phyloP scores from a whole-genome alignment of 1,140 invertebrate species.

The Holcopasites calliopsidis region DNA sequence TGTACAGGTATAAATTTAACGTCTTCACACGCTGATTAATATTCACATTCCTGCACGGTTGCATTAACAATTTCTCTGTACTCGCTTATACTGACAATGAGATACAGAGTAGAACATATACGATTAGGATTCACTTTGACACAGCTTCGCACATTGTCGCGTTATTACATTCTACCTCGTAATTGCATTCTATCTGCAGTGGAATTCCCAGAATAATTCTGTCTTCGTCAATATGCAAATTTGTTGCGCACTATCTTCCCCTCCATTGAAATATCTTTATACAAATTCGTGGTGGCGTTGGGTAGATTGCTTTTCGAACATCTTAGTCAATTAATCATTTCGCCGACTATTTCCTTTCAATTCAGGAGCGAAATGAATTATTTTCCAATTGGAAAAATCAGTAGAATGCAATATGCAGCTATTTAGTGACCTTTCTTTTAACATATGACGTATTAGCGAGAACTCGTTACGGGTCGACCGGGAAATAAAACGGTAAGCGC shows the following conservation, averaged over 20 bases:
- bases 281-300: too few species aligned
- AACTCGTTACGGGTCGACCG: background rate
- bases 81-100: too few species aligned
- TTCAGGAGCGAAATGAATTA: too few species aligned
- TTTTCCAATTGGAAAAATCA: too few species aligned
- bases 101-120: too few species aligned
- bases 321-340: too few species aligned
- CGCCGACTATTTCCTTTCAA: too few species aligned
- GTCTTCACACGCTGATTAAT: too few species aligned
- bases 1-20: too few species aligned
- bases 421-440: background rate
- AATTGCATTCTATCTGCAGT: background rate
- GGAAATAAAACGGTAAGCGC: background rate
- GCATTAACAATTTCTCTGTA: too few species aligned
- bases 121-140: background rate
- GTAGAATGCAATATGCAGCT: too few species aligned
- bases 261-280: background rate
- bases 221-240: slow-evolving; percentile 16
- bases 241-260: background rate
- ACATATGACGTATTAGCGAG: background rate
- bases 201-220: background rate
- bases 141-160: background rate
- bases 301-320: background rate
- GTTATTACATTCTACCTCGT: background rate
- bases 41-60: too few species aligned